Base-by-base conservation (phyloP, 1,140 invertebrate species). In the Protaetia brevitarsis region DNA sequence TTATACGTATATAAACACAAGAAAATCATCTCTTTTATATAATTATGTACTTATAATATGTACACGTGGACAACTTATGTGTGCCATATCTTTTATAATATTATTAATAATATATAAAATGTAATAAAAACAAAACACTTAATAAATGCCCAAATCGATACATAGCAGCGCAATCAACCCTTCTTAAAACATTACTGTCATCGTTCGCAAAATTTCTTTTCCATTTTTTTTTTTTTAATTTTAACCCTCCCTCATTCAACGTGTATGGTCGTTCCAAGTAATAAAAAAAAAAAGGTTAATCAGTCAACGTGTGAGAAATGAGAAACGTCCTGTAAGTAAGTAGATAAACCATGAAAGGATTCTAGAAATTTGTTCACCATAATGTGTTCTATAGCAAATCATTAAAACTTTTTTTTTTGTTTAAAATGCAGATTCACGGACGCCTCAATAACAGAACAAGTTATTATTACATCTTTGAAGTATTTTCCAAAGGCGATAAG, bases 101-200 rank as follows among this genome's bases (percentile, higher is more conserved):
- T 8, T 37, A 37, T 37, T 37, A 51, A 45, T 45, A 45, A 19
- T 51, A 51, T 51, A 51, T 51, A 51, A 51, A 51, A 51, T 51
- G 41, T 51, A 19, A 51, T 51, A 51, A 51, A n/a, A 41, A 63
- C 31, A 63, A 57, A 21, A 41, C 34, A 57, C 19, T 64, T 64
- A 61, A 34, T 36, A 62, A 66, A 66, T 66, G 58, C 58, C 65
- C 65, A 61, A 68, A 66, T 19, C 8, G 26, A 51, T 6, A 34
- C 41, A 67, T 68, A 72, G 69, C 67, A 71, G 71, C 69, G 69
- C 70, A 69, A 70, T 70, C 70, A 65, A 67, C 45, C 66, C 68
- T 71, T 71, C n/a, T n/a, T n/a, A n/a, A n/a, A 51, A 51, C 41
- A 51, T 10, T 51, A 51, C 26, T 23, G 19, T 7, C 41, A 45